Evolutionary conservation across 2,113 vertebrate species (phyloP), one percentile per base, ranked within the genome.

Genomic region (Thymallus thymallus): DNA sequence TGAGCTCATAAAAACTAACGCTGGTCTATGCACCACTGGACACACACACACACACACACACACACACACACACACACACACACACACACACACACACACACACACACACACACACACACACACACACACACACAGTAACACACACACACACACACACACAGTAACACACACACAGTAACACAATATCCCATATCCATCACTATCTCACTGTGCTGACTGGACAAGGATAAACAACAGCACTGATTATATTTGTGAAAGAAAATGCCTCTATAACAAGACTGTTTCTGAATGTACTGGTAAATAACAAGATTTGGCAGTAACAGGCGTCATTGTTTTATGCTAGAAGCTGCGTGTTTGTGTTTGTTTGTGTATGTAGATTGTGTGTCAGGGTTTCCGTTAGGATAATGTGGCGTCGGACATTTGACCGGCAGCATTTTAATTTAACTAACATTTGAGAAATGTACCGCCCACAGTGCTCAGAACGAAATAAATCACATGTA

Each of bases 41-140:
- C 18, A 3, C 65, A 5, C 65, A 18, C 13, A 6, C 45, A 55
- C 22, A 3, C 7, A 55, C 62, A 71, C 0, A 2, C 4, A 46
- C 10, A 69, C 10, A 22, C 7, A 71, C 3, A 46, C 10, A 72
- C 18, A 22, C 7, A 70, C 58, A 55, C 24, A 22, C 73, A 64
- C 26, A 26, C 26, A 26, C 26, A 26, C 26, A 26, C 26, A 26
- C 26, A 26, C 26, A 26, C 26, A 26, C 26, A 26, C 26, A 26
- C 26, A 26, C n/a, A n/a, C n/a, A n/a, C n/a, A n/a, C n/a, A n/a
- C n/a, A n/a, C n/a, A n/a, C n/a, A n/a, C n/a, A n/a, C n/a, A n/a
- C n/a, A n/a, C n/a, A n/a, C n/a, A n/a, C n/a, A n/a, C 58, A 55
- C 24, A 22, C 73, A 64, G 74, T 79, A 63, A 63, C 61, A 83